A percentile compares a stretch with the other conserved stretches of the same genome.
Conservation (phyloP, 2,888 invertebrate genomes). For the Criorhina ranunculi region DNA sequence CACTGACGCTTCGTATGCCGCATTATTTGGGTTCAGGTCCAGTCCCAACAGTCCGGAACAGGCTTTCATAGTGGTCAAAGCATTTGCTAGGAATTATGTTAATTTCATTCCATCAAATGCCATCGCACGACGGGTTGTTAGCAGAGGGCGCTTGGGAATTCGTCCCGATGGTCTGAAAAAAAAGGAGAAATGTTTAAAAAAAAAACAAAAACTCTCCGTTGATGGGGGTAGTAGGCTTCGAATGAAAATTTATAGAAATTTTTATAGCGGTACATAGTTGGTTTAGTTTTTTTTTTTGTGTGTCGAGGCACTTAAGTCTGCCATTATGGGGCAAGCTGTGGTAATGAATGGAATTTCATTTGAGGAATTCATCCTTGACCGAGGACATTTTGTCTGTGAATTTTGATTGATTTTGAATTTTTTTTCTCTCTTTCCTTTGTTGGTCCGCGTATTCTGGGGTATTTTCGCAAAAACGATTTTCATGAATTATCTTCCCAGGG, state of each 20-base stretch:
- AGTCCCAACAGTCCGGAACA: conserved; percentile 18
- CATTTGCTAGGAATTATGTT: conserved; percentile 65
- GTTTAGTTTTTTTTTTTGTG: not conserved
- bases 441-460: not conserved
- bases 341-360: not conserved
- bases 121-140: conserved; percentile 23
- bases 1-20: conserved; percentile 48
- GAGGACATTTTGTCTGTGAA: conserved; percentile 34
- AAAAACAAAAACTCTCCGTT: conserved; percentile 5
- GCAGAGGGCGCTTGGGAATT: not conserved
- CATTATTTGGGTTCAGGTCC: conserved; percentile 53
- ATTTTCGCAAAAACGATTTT: conserved; percentile 14
- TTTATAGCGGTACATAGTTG: not conserved
- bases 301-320: not conserved
- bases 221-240: conserved; percentile 22
- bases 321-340: not conserved
- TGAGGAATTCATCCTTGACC: conserved; percentile 18
- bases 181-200: conserved; percentile 44
- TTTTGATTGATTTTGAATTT: conserved; percentile 48
- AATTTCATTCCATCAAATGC: conserved; percentile 60
- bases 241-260: conserved; percentile 33
- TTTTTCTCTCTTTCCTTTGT: conserved; percentile 2
- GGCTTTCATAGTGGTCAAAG: conserved; percentile 34
- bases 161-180: not conserved
- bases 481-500: conserved; percentile 12